Evolutionary conservation across 2,797 vertebrate species (phyloP), one percentile per base, ranked within the genome.

Genomic region (Nyctibius grandis): DNA sequence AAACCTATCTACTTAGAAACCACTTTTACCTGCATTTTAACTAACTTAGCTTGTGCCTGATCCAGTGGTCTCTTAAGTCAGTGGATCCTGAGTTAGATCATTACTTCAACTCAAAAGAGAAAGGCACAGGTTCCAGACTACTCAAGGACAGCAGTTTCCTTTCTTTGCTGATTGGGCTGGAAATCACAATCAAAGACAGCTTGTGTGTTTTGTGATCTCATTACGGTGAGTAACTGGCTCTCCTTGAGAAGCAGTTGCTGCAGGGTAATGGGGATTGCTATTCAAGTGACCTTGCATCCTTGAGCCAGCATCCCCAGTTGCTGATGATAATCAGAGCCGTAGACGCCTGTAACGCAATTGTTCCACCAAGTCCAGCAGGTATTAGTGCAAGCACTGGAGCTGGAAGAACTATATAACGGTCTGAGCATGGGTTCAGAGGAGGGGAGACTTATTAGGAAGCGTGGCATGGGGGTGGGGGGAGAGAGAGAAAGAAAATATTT

Each of bases 381-480:
- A 53, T 85, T 51, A 9, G 7, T 67, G 54, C 33, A 36, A 67
- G 31, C 12, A 23, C 12, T 78, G 45, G 60, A 34, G 47, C 48
- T 91, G 86, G 72, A 61, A 85, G 50, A 56, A 38, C 22, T 65
- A 47, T 42, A 15, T 57, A 47, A 45, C 44, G 42, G 6, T 85
- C 64, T 82, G 57, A 84, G 18, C 2, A 0, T 28, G 54, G 69
- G 38, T n/a, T 85, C 47, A 38, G 76, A 10, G 45, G 26, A 60
- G 19, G 36, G 22, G 59, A 91, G 28, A 16, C 29, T 70, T 59
- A 42, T 9, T 61, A 54, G 36, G 40, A 78, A 42, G n/a, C n/a
- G n/a, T n/a, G n/a, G n/a, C n/a, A n/a, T n/a, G n/a, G n/a, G 36
- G 17, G 14, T 8, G 2, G 8, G 1, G 2, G 3, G 6, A 6